Conservation (phyloP, 2,797 vertebrate genomes). For the Sus cebifrons region DNA sequence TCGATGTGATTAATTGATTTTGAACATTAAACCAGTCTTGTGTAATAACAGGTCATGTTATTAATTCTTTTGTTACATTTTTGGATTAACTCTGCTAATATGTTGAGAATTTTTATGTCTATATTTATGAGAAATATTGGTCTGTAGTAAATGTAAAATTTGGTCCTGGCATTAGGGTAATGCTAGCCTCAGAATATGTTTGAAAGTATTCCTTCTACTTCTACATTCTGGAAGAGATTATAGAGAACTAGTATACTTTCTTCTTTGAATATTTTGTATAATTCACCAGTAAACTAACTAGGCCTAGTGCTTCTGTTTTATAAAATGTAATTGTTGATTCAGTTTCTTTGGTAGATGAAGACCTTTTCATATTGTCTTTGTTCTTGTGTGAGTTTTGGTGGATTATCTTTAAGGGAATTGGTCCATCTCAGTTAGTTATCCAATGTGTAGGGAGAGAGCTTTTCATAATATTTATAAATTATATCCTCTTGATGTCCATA, state of each 20-base stretch:
- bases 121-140: background rate
- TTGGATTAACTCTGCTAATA: background rate
- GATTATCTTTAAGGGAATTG: background rate
- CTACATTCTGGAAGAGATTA: background rate
- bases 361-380: background rate
- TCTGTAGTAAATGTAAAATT: background rate
- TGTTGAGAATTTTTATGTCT: background rate
- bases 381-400: constrained; percentile 1
- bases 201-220: background rate
- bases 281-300: background rate
- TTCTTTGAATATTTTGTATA: background rate
- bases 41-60: background rate
- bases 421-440: background rate
- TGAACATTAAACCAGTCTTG: background rate
- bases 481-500: background rate
- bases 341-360: background rate
- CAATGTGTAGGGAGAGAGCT: background rate
- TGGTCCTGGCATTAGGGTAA: background rate
- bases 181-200: background rate
- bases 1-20: background rate
- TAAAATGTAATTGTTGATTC: background rate
- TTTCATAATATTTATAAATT: background rate
- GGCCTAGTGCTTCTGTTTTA: background rate
- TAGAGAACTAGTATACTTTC: background rate
- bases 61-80: background rate